Evolutionary conservation across 2,113 vertebrate species (phyloP).

Genomic region (Tenebrosternarchus preto): DNA sequence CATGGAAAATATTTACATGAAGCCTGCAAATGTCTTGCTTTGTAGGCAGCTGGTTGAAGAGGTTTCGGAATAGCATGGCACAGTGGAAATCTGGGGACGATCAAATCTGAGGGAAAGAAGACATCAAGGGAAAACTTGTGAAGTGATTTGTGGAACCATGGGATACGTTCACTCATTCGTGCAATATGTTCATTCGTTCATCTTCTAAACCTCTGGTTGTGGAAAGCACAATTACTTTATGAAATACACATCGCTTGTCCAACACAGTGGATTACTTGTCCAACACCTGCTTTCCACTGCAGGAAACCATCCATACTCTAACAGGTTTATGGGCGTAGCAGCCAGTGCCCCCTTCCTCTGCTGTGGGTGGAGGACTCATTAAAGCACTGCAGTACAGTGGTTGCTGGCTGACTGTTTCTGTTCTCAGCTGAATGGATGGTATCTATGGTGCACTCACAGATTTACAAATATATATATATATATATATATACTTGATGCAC

Average conservation of each 20-base stretch:
- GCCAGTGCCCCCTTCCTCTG: not conserved
- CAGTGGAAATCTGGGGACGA: not conserved
- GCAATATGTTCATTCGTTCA: too few species aligned
- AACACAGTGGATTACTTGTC: too few species aligned
- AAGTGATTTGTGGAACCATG: not conserved
- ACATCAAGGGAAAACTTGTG: too few species aligned
- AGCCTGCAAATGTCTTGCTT: constrained; percentile 29
- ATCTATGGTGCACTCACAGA: not conserved
- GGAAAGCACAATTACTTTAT: too few species aligned
- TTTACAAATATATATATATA: too few species aligned
- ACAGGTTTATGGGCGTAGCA: not conserved
- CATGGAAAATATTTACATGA: constrained; percentile 55
- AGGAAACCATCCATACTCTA: constrained; percentile 21
- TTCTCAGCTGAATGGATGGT: not conserved
- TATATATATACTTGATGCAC: too few species aligned
- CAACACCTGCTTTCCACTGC: constrained; percentile 14
- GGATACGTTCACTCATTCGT: constrained; percentile 13
- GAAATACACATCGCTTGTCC: too few species aligned
- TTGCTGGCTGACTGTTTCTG: too few species aligned
- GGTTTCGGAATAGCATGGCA: constrained; percentile 19
- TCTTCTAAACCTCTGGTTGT: too few species aligned
- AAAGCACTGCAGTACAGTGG: not conserved
- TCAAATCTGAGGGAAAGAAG: constrained; percentile 12
- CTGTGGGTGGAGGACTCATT: not conserved
- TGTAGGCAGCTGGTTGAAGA: constrained; percentile 13